A percentile compares a stretch with the other conserved stretches of the same genome.
Conservation (phyloP, 1,140 invertebrate genomes). For the Sminthurinus signatus region DNA sequence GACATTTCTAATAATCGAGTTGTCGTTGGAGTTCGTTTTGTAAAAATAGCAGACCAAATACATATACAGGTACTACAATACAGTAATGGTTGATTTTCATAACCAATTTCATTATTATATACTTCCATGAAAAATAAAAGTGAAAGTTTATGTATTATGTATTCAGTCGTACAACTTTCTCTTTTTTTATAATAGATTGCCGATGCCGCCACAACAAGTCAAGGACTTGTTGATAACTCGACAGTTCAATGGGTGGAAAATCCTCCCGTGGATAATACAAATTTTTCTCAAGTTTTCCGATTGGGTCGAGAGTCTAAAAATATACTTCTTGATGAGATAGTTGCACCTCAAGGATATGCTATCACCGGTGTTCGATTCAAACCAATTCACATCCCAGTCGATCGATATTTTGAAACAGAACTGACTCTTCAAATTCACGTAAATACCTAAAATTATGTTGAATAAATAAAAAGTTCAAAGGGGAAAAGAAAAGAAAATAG, state of each 20-base stretch:
- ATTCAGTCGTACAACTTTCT: no score
- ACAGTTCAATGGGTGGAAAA: conserved; percentile 9
- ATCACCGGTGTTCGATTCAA: conserved; percentile 16
- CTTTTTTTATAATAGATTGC: no score
- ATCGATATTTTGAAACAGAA: not conserved
- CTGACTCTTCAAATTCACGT: conserved; percentile 19
- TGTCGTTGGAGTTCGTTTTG: conserved; percentile 12
- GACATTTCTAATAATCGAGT: not conserved
- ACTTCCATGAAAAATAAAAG: not conserved
- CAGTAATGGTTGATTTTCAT: no score
- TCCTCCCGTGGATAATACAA: not conserved
- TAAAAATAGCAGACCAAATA: conserved; percentile 14
- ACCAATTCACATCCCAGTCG: not conserved
- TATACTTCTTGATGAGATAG: conserved; percentile 18
- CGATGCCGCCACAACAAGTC: not conserved
- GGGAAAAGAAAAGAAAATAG: no score
- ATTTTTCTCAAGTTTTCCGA: conserved; percentile 11
- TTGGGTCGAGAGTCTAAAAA: not conserved
- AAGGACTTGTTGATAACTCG: not conserved
- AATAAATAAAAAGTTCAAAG: no score
- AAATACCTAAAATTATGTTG: no score
- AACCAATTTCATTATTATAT: no score
- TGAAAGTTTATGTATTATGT: not conserved
- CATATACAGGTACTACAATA: conserved; percentile 1
- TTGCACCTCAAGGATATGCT: conserved; percentile 10